A percentile compares a stretch with the other conserved stretches of the same genome.
Evolutionary conservation across 1,140 invertebrate species (phyloP).

Genomic region (Octopus bimaculoides): DNA sequence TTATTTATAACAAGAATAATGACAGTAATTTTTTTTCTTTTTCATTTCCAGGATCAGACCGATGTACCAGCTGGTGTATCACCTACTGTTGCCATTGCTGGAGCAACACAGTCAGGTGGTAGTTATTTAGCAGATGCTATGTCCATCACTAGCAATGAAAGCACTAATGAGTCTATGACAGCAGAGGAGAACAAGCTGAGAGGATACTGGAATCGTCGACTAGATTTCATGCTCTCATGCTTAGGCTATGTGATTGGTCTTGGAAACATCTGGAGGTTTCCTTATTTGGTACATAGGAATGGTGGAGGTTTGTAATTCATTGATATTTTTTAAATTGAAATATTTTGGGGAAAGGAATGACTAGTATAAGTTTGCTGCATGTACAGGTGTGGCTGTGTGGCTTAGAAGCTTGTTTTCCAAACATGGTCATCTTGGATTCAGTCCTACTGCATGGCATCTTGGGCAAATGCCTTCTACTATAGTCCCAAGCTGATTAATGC

Average conservation of each 20-base stretch:
- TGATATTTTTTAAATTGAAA: too few species aligned
- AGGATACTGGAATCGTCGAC: slow-evolving; percentile 46
- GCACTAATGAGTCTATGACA: slow-evolving; percentile 25
- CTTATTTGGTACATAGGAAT: slow-evolving; percentile 90
- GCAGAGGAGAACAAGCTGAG: slow-evolving; percentile 40
- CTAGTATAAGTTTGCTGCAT: not conserved
- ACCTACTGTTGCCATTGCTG: not conserved
- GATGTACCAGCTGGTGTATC: not conserved
- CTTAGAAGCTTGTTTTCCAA: too few species aligned
- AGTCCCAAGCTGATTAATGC: too few species aligned
- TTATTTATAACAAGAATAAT: too few species aligned
- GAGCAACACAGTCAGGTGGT: slow-evolving; percentile 24
- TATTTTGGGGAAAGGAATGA: not conserved
- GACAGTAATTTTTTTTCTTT: not conserved
- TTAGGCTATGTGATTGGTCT: slow-evolving; percentile 63
- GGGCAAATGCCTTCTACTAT: too few species aligned
- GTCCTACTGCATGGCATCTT: too few species aligned
- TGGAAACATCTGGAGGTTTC: slow-evolving; percentile 93
- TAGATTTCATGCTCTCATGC: slow-evolving; percentile 60
- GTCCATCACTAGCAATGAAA: slow-evolving; percentile 41
- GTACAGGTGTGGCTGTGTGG: too few species aligned
- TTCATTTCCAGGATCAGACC: not conserved
- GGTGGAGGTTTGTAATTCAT: slow-evolving; percentile 70
- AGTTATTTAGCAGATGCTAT: slow-evolving; percentile 44
- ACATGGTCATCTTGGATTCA: too few species aligned